Evolutionary conservation across 1,140 invertebrate species (phyloP).

Genomic region (Lithobius niger): DNA sequence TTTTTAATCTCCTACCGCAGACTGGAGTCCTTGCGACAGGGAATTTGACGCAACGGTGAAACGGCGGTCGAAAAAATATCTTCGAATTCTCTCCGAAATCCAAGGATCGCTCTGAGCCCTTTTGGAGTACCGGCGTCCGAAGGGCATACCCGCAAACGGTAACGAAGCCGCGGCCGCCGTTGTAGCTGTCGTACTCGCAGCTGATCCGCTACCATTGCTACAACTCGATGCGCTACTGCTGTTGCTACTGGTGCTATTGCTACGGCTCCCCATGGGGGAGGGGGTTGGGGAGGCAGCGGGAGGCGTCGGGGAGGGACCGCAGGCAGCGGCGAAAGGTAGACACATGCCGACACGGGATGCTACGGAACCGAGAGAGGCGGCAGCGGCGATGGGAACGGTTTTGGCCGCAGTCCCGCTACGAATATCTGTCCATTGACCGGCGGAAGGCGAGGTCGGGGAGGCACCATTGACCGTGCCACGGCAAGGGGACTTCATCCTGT

Average conservation of each 20-base stretch:
- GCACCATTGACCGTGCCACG: no score
- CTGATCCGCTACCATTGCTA: not conserved
- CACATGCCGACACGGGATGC: not conserved
- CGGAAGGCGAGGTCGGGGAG: no score
- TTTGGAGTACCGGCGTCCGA: conserved; percentile 13
- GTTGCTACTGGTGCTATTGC: not conserved
- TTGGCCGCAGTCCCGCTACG: no score
- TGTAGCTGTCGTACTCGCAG: no score
- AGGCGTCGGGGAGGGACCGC: conserved; percentile 18
- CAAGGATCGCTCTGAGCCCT: conserved; percentile 19
- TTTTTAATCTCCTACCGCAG: conserved; percentile 1
- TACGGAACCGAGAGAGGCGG: conserved; percentile 13
- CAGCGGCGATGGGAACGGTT: conserved; percentile 27
- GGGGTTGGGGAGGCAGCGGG: conserved; percentile 21
- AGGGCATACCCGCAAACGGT: conserved; percentile 10
- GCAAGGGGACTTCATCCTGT: no score
- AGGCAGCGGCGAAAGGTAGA: conserved; percentile 19
- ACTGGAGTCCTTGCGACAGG: not conserved
- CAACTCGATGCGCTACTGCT: not conserved
- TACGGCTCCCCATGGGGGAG: conserved; percentile 1
- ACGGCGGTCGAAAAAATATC: conserved; percentile 17
- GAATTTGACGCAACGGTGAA: conserved; percentile 16
- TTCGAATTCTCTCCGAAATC: conserved; percentile 17
- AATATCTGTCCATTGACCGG: no score
- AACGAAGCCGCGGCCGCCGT: no score